Evolutionary conservation across 2,888 invertebrate genomes (phyloP), one percentile per base, ranked within the genome.

Genomic region (Erannis defoliaria): DNA sequence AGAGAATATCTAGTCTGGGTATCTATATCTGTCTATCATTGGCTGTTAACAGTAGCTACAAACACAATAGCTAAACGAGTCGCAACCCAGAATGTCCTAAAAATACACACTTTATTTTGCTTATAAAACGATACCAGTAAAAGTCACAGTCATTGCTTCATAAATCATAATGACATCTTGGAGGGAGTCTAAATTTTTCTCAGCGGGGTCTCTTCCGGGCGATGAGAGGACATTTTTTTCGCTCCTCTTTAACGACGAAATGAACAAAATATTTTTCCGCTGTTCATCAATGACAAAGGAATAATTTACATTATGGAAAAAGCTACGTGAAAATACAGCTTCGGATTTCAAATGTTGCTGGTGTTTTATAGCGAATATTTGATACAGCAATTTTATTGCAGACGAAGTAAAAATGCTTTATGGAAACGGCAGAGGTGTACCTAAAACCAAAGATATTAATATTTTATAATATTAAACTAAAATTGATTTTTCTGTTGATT

Each of bases 101-200:
- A 50, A 48, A 54, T 46, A 35, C 40, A 31, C 33, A 33, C 43
- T 12, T 55, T 55, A 53, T 62, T 56, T 51, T 53, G 35, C 33
- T 56, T 56, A 56, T 38, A 62, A 46, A 56, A 40, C 61, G 56
- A 62, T 53, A 46, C 46, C 56, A 29, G 48, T 62, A 49, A 62
- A 61, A 63, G 57, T 58, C 60, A 57, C 50, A 70, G 62, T 69
- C 72, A 69, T 64, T 50, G 59, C 54, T 53, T 50, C 65, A 73
- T 71, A 68, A 70, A 73, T 71, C 71, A 73, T 63, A 40, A 67
- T 56, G 67, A 66, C 67, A 49, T 67, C 59, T 68, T 53, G 58
- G 59, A 69, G 62, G 62, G 58, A 65, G 66, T 59, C 61, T 50
- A 55, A 55, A 51, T 55, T 61, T 55, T 51, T 33, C 45, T n/a